Percentiles rank a stretch among this genome's conserved stretches.
Conservation (phyloP, 2,113 vertebrate species). For the Clarias batrachus region DNA sequence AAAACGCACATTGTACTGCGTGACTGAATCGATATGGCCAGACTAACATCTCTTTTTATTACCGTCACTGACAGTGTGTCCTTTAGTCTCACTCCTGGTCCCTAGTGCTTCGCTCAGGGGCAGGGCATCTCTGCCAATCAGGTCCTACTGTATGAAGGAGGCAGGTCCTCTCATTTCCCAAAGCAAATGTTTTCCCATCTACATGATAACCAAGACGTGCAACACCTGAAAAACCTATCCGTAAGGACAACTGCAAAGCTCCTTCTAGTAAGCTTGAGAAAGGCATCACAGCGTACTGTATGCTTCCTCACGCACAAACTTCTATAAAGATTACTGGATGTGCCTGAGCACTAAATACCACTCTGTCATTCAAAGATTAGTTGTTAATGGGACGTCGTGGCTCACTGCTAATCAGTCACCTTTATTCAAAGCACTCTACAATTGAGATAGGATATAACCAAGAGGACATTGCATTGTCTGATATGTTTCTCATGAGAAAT, state of each 20-base stretch:
- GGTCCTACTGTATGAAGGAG: too few species aligned
- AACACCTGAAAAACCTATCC: too few species aligned
- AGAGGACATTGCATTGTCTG: too few species aligned
- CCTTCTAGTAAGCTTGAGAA: too few species aligned
- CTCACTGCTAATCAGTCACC: not conserved
- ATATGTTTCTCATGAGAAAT: too few species aligned
- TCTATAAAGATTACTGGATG: not conserved
- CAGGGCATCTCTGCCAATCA: not conserved
- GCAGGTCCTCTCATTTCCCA: not conserved
- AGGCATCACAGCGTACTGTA: too few species aligned
- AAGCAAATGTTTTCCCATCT: not conserved
- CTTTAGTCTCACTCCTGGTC: not conserved
- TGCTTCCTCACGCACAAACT: not conserved
- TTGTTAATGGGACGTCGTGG: not conserved
- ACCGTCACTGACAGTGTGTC: not conserved
- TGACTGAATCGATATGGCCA: not conserved
- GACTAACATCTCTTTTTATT: not conserved
- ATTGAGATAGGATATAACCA: not conserved
- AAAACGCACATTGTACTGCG: not conserved
- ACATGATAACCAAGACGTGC: not conserved
- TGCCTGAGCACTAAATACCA: not conserved
- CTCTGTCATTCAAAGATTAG: not conserved
- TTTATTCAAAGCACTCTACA: not conserved
- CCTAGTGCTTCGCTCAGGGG: not conserved
- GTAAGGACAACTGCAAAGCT: too few species aligned